These are phyloP conservation scores for Porites lobata DNA, from an alignment of 92 coral and sea anemone genomes.

Conservation along the genomic window DNA sequence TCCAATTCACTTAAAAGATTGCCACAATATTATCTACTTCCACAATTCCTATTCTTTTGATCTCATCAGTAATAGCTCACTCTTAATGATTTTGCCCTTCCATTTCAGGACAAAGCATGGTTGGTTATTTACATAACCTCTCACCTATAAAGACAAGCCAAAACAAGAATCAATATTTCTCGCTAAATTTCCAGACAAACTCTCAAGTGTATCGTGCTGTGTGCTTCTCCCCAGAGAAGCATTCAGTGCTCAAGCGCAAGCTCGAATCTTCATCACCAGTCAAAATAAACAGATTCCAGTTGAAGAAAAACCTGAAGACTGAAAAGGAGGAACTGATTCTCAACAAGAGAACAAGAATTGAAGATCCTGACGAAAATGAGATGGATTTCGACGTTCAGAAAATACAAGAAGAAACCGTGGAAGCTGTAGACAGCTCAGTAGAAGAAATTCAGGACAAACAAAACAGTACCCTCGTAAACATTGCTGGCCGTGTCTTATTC, in stretches of 20 bases:
- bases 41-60: constrained; percentile 23
- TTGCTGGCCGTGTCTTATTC: constrained; percentile 53
- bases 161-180: constrained; percentile 56
- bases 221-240: constrained; percentile 79
- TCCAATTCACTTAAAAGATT: constrained; percentile 15
- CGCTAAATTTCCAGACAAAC: constrained; percentile 56
- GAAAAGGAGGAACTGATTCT: constrained; percentile 66
- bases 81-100: constrained; percentile 24
- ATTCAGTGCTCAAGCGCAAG: constrained; percentile 47
- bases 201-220: constrained; percentile 49
- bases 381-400: constrained; percentile 51
- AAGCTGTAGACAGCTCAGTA: constrained; percentile 54
- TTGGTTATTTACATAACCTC: constrained; percentile 66
- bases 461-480: constrained; percentile 41
- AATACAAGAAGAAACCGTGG: constrained; percentile 42
- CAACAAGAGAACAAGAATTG: constrained; percentile 68
- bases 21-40: constrained; percentile 34
- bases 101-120: constrained; percentile 42
- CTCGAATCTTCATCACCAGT: constrained; percentile 67
- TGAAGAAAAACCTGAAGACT: constrained; percentile 59
- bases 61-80: constrained; percentile 30
- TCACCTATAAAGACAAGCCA: constrained; percentile 71
- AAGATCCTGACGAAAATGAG: constrained; percentile 45
- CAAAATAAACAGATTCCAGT: constrained; percentile 61
- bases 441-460: constrained; percentile 39